Conservation (phyloP, 2,797 vertebrate genomes). For the Gobio occitaniae region DNA sequence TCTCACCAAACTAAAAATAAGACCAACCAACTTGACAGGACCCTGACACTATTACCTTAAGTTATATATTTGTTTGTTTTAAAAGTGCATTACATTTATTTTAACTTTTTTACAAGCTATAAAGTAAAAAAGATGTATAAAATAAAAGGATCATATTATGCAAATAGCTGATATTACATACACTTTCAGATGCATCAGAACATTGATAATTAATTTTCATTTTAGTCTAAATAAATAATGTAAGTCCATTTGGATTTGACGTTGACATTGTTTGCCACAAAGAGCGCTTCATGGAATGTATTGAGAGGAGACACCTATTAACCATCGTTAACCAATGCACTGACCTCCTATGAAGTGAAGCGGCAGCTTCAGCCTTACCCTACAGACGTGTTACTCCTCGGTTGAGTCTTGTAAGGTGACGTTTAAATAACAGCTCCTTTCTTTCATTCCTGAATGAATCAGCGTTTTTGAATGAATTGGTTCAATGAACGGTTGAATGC, state of each 20-base stretch:
- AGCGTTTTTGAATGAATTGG: too few relatives aligned
- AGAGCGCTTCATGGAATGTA: background rate
- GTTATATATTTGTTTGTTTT: background rate
- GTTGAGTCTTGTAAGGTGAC: too few relatives aligned
- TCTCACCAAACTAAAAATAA: background rate
- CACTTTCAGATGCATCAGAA: background rate
- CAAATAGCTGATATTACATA: background rate
- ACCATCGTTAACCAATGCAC: too few relatives aligned
- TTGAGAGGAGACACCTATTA: background rate
- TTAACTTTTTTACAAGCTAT: background rate
- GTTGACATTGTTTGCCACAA: background rate
- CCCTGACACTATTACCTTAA: background rate
- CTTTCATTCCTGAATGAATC: too few relatives aligned
- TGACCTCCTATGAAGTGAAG: too few relatives aligned
- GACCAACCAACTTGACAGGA: background rate
- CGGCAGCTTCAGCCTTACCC: too few relatives aligned
- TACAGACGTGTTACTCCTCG: too few relatives aligned
- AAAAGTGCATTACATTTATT: background rate
- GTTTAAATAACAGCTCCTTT: too few relatives aligned
- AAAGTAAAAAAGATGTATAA: background rate
- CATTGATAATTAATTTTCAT: background rate
- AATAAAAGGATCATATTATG: background rate
- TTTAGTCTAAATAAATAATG: too few relatives aligned
- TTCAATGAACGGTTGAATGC: too few relatives aligned
- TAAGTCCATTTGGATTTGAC: too few relatives aligned